These are phyloP conservation scores for Amphiprion percula DNA, from an alignment of 2,113 vertebrate genomes.

Conservation along the genomic window DNA sequence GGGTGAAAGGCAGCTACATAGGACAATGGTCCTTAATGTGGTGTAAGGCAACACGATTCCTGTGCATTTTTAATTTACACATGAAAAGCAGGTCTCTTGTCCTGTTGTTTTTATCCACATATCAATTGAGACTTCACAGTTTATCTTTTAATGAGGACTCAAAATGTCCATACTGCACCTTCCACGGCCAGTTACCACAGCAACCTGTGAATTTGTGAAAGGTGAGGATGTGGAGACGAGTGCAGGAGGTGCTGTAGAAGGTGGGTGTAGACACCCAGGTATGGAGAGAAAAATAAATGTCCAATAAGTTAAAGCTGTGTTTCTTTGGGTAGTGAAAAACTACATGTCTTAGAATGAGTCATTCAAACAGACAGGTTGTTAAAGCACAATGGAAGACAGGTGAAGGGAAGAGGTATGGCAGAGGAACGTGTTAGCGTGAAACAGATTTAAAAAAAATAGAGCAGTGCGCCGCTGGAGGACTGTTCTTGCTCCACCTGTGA, in stretches of 20 bases:
- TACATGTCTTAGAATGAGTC: slow-evolving; percentile 7
- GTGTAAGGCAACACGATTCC: neutral
- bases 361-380: slow-evolving; percentile 3
- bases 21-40: neutral
- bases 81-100: slow-evolving; percentile 9
- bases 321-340: neutral
- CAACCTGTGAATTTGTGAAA: slow-evolving; percentile 61
- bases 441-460: slow-evolving; percentile 63
- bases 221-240: slow-evolving; percentile 15
- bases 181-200: slow-evolving; percentile 66
- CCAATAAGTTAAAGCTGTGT: neutral
- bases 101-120: slow-evolving; percentile 1
- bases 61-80: slow-evolving; percentile 2
- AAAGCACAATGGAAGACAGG: slow-evolving; percentile 20
- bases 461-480: slow-evolving; percentile 58
- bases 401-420: slow-evolving; percentile 29
- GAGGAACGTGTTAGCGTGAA: slow-evolving; percentile 50
- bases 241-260: slow-evolving; percentile 9
- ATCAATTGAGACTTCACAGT: slow-evolving; percentile 27
- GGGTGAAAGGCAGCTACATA: slow-evolving; percentile 5
- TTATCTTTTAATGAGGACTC: slow-evolving; percentile 65
- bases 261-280: slow-evolving; percentile 7
- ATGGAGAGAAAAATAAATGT: neutral
- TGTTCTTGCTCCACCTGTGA: slow-evolving; percentile 66
- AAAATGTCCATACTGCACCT: slow-evolving; percentile 44